Evolutionary conservation across 2,797 vertebrate genomes (phyloP), one percentile per base, ranked within the genome.

Genomic region (Loris lydekkerianus): DNA sequence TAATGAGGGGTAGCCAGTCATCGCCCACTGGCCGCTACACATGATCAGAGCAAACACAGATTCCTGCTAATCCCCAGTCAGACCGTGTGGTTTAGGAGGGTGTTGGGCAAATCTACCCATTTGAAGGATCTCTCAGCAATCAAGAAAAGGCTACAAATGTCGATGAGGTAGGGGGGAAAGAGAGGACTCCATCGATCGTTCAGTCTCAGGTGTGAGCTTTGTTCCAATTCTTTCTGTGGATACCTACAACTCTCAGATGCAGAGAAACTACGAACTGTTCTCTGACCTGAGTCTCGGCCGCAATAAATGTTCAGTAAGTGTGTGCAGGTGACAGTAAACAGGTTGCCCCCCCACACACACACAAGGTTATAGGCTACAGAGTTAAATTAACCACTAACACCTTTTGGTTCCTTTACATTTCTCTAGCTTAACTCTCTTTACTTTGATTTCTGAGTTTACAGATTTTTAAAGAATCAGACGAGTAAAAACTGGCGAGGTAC

Each of bases 1-100:
- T 97, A 97, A 97, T 96, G 98, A 98, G 97, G 91, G 97, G 93
- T 78, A 56, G 95, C 95, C 95, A 60, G 40, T 90, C 84, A 96
- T 97, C 88, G 29, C 98, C 98, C 97, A 81, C 89, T 72, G 94
- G 40, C 80, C 29, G 10, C 93, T 82, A 84, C 95, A 96, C 90
- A 75, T 80, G 96, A 93, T 82, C 58, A 65, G 25, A 34, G 86
- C 20, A 93, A 85, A 25, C 72, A 78, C 14, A 34, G 23, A 56
- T 89, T 92, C 94, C 81, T 87, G 89, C 46, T 6, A 49, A 31
- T 70, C 89, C 65, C 53, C 14, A 70, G 84, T 34, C 60, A 77
- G 94, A 77, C 72, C 25, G 0, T 0, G 7, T 17, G 14, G 67
- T 31, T 72, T 46, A 80, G 23, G 72, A 92, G 95, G 82, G 7